Base-by-base conservation (phyloP, 2,113 vertebrate genomes). In the Petrocephalus microphthalmus region DNA sequence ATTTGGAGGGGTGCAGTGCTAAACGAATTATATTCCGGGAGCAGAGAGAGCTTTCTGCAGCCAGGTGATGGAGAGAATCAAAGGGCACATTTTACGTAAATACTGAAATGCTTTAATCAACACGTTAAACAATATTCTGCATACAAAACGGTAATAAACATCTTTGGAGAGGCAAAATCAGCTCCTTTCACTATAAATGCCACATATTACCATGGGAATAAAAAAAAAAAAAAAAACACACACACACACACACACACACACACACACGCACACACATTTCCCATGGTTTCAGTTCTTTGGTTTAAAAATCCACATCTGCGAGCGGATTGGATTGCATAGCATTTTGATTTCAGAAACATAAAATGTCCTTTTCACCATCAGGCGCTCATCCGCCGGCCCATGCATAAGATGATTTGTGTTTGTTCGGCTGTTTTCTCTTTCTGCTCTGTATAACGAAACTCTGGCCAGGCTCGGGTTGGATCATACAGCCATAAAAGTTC, bases 381-480 rank as follows among this genome's bases (percentile, higher is more conserved):
- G 13, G 37, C 19, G 10, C 78, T 84, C 42, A 13, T 29, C 42
- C 6, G 7, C 2, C 10, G 19, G 33, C 85, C n/a, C 33, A 49
- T 10, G 37, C 64, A 15, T 19, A 22, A 33, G 19, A 13, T 4
- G 3, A 10, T 86, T 64, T 13, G 7, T 42, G 20, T 87, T 45
- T 47, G 20, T 25, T 20, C 42, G 52, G 20, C 81, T 49, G 1
- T 19, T 45, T 57, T 52, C 37, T 10, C 13, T 22, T 33, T 19
- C 19, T n/a, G 78, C 85, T 87, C 64, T 92, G 81, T 84, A 88
- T 90, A 90, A 74, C 89, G 49, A 13, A 47, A 33, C 42, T 57
- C 74, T n/a, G 71, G 45, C 33, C 78, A 64, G 71, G 52, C 51
- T 83, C 74, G n/a, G 54, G 52, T 74, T 47, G 87, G 42, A 57